Evolutionary conservation across 2,888 invertebrate genomes (phyloP).

Genomic region (Ectemnius lituratus): DNA sequence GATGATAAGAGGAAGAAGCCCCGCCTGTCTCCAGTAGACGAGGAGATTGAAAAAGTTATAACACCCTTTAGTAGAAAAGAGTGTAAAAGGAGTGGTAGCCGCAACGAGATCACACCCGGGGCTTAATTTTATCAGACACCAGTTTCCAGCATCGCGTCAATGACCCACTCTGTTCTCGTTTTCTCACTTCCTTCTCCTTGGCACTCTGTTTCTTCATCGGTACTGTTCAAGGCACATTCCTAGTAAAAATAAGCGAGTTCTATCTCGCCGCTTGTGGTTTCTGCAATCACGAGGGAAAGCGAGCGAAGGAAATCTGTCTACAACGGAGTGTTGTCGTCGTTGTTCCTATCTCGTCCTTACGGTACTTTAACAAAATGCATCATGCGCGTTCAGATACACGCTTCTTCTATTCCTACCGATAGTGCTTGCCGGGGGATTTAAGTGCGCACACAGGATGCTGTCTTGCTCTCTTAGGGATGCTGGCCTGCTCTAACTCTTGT

Average conservation of each 20-base stretch:
- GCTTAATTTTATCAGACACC: slow-evolving; percentile 49
- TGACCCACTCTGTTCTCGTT: slow-evolving; percentile 22
- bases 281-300: slow-evolving; percentile 36
- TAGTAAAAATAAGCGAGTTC: slow-evolving; percentile 58
- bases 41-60: no score
- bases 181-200: slow-evolving; percentile 11
- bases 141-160: slow-evolving; percentile 45
- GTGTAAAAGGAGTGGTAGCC: not conserved
- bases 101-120: slow-evolving; percentile 13
- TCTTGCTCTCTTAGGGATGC: no score
- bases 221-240: slow-evolving; percentile 39
- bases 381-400: no score
- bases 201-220: slow-evolving; percentile 12
- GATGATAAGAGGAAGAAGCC: no score
- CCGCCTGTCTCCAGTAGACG: no score
- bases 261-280: slow-evolving; percentile 19
- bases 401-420: no score
- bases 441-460: no score
- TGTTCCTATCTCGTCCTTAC: no score
- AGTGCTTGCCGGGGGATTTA: no score
- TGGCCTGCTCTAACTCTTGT: no score
- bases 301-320: slow-evolving; percentile 26
- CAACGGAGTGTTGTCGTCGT: no score
- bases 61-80: slow-evolving; percentile 1
- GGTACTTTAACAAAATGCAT: slow-evolving; percentile 20